phyloP scores from a whole-genome alignment of 2,797 vertebrate species.

The Adrianichthys oophorus region DNA sequence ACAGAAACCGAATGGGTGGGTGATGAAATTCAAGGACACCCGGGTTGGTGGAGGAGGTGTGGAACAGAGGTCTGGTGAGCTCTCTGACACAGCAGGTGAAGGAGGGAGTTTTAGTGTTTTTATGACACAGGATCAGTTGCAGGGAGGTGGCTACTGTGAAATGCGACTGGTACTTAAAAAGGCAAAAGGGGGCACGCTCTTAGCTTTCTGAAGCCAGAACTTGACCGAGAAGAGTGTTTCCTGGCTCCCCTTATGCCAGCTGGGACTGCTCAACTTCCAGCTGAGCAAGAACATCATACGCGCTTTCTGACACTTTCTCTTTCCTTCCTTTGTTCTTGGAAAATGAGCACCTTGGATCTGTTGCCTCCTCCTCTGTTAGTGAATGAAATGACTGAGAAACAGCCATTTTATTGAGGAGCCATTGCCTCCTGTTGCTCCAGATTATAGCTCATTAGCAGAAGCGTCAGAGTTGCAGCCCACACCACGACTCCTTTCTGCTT shows the following conservation, averaged over 20 bases:
- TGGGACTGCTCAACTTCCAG: slow-evolving; percentile 11
- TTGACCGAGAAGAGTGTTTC: slow-evolving; percentile 24
- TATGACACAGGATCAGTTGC: background rate
- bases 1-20: slow-evolving; percentile 27
- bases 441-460: slow-evolving; percentile 76
- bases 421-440: slow-evolving; percentile 66
- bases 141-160: slow-evolving; percentile 5
- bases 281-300: slow-evolving; percentile 11
- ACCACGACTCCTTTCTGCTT: slow-evolving; percentile 53
- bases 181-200: background rate
- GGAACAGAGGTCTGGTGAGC: slow-evolving; percentile 15
- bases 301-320: slow-evolving; percentile 12
- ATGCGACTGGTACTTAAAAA: slow-evolving; percentile 15
- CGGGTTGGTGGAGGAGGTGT: slow-evolving; percentile 2
- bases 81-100: slow-evolving; percentile 31
- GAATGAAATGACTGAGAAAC: slow-evolving; percentile 46
- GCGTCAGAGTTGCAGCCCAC: slow-evolving; percentile 55
- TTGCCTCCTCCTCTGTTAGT: slow-evolving; percentile 47
- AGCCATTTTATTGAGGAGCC: slow-evolving; percentile 60
- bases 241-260: slow-evolving; percentile 4
- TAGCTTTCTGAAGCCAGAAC: slow-evolving; percentile 1
- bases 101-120: slow-evolving; percentile 1
- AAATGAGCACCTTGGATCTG: slow-evolving; percentile 39
- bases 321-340: slow-evolving; percentile 40
- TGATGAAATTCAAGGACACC: slow-evolving; percentile 62